Evolutionary conservation across 1,140 invertebrate genomes (phyloP), one percentile per base, ranked within the genome.

Genomic region (Drosophila suzukii): DNA sequence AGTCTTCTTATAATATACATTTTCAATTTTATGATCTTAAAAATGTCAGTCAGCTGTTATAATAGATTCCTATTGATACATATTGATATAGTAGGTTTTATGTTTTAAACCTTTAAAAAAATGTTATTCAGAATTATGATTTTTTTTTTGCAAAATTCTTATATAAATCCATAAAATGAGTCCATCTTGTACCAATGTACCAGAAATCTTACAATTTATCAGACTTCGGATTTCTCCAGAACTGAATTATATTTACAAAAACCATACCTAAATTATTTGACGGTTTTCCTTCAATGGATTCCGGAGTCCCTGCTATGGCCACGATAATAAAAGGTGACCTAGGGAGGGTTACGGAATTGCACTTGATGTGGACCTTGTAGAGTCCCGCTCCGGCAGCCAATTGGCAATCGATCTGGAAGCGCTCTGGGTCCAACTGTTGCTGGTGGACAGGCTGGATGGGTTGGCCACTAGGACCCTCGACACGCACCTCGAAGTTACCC

Each of bases 311-410:
- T 6, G 76, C 75, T 30, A 92, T 92, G 32, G 79, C 96, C 59
- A 97, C 95, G 13, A 98, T 94, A 46, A 96, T 94, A 92, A 96
- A 97, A 0, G 97, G 97, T 63, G 96, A 97, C 34, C 95, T 96
- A 39, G 96, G 95, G 93, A 98, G 97, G 91, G 97, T 96, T 54
- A 97, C 96, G 6, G 96, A 96, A 91, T 98, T 97, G 92, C 97
- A 97, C 81, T 97, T 97, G 8, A 97, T 94, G 84, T 98, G 96
- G 39, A 98, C 95, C 83, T 96, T 96, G 92, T 98, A 97, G 30
- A 97, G 94, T n/a, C 97, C 97, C 82, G 97, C 97, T 89, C 98
- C 94, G 43, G 95, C 94, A 46, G 95, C 94, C 1, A 97, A 96
- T 91, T 97, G 95, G 88, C 98, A 98, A 58, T 97, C 93, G 17